Conservation (phyloP, 2,797 vertebrate genomes). For the Cottoperca gobio region DNA sequence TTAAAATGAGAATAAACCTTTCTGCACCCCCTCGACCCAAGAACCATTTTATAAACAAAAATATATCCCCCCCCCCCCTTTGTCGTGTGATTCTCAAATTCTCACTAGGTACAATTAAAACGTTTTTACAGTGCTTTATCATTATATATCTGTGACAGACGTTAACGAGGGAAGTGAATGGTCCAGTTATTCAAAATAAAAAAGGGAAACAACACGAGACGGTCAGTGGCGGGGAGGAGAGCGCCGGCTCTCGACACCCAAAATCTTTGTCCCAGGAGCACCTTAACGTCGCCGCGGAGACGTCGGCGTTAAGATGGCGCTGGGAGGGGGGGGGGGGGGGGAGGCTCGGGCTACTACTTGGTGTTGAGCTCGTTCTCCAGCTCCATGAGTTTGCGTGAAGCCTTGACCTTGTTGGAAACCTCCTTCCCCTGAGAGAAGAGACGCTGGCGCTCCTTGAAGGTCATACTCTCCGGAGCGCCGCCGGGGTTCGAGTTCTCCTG, state of each 20-base stretch:
- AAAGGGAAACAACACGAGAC: slow-evolving; percentile 54
- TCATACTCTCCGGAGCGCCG: slow-evolving; percentile 93
- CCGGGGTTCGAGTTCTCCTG: slow-evolving; percentile 85
- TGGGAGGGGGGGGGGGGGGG: slow-evolving; percentile 18
- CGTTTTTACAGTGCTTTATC: slow-evolving; percentile 89
- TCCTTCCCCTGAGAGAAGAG: slow-evolving; percentile 99
- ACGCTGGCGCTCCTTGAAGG: slow-evolving; percentile 97
- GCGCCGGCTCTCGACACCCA: slow-evolving; percentile 57
- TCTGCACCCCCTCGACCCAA: slow-evolving; percentile 73
- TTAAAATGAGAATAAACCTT: slow-evolving; percentile 73
- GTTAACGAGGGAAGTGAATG: too few species aligned
- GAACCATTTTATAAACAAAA: slow-evolving; percentile 85
- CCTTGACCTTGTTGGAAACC: slow-evolving; percentile 98
- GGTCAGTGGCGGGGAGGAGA: slow-evolving; percentile 72
- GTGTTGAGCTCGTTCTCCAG: slow-evolving; percentile 99
- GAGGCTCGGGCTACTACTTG: slow-evolving; percentile 86
- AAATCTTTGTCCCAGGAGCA: slow-evolving; percentile 59
- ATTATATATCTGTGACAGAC: slow-evolving; percentile 84
- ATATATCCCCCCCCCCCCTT: slow-evolving; percentile 84
- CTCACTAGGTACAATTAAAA: slow-evolving; percentile 84
- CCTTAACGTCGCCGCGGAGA: slow-evolving; percentile 38
- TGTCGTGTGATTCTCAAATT: slow-evolving; percentile 80
- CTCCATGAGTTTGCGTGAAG: slow-evolving; percentile 96
- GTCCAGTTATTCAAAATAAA: slow-evolving; percentile 67
- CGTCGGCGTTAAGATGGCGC: slow-evolving; percentile 40